phyloP scores from a whole-genome alignment of 1,140 invertebrate species.

The Potamilus streckersoni region DNA sequence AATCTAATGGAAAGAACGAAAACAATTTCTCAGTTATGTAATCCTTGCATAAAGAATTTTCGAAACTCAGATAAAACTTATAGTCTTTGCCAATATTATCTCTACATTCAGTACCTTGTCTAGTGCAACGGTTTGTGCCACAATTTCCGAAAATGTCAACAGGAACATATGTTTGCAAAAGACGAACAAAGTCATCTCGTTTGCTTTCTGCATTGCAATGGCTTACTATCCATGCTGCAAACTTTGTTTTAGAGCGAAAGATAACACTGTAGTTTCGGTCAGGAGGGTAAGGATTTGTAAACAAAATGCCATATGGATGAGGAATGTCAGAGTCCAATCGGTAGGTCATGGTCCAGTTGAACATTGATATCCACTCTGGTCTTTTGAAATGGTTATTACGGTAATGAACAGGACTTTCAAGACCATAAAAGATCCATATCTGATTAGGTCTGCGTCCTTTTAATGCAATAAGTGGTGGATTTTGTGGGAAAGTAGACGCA shows the following conservation, averaged over 20 bases:
- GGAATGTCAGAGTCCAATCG: constrained; percentile 24
- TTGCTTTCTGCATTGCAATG: constrained; percentile 73
- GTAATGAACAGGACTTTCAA: constrained; percentile 12
- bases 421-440: constrained; percentile 25
- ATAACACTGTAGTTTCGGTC: constrained; percentile 17
- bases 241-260: constrained; percentile 35
- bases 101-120: constrained; percentile 16
- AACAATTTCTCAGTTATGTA: constrained; percentile 96
- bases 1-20: constrained; percentile 39
- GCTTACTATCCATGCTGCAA: constrained; percentile 76
- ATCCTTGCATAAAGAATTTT: constrained; percentile 94
- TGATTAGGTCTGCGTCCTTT: constrained; percentile 15
- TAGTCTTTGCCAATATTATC: constrained; percentile 42
- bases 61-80: constrained; percentile 69
- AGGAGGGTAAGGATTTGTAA: neutral
- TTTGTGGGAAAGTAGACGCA: too few species aligned
- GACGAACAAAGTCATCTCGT: constrained; percentile 71
- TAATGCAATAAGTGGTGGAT: constrained; percentile 4
- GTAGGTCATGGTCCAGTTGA: constrained; percentile 30
- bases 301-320: constrained; percentile 19
- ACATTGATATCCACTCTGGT: constrained; percentile 11
- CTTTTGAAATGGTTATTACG: constrained; percentile 2
- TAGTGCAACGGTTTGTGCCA: constrained; percentile 33
- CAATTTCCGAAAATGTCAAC: constrained; percentile 79
- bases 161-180: constrained; percentile 70